A percentile compares a stretch with the other conserved stretches of the same genome.
Conservation (phyloP, 2,113 vertebrate genomes). For the Chinchilla lanigera region DNA sequence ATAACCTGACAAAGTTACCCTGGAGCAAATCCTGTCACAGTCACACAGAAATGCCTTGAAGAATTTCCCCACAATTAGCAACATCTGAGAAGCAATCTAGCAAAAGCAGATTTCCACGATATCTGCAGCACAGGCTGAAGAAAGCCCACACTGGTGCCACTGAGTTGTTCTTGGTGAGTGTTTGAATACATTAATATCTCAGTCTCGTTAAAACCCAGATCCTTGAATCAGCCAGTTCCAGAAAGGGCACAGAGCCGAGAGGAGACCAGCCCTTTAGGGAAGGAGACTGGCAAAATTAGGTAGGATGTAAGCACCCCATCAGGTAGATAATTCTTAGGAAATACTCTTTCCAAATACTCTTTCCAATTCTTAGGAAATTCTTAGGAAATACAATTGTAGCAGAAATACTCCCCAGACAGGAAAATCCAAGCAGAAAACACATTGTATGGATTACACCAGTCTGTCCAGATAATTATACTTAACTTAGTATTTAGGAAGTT, state of each 20-base stretch:
- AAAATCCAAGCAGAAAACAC: slow-evolving; percentile 46
- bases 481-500: not conserved
- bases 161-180: not conserved
- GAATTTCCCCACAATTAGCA: not conserved
- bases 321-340: not conserved
- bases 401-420: slow-evolving; percentile 1
- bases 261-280: not conserved
- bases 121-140: not conserved
- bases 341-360: no score
- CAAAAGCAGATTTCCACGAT: not conserved
- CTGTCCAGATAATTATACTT: not conserved
- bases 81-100: not conserved
- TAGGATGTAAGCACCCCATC: not conserved
- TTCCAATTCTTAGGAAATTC: no score
- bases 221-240: not conserved
- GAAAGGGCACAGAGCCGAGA: not conserved
- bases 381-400: no score
- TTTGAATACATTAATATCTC: not conserved
- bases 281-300: not conserved
- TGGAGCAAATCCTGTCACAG: not conserved
- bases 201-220: not conserved
- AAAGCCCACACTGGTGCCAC: not conserved
- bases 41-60: not conserved
- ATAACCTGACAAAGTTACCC: not conserved
- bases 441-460: not conserved